Evolutionary conservation across 2,888 invertebrate genomes (phyloP), one percentile per base, ranked within the genome.

Genomic region (Agrochola macilenta): DNA sequence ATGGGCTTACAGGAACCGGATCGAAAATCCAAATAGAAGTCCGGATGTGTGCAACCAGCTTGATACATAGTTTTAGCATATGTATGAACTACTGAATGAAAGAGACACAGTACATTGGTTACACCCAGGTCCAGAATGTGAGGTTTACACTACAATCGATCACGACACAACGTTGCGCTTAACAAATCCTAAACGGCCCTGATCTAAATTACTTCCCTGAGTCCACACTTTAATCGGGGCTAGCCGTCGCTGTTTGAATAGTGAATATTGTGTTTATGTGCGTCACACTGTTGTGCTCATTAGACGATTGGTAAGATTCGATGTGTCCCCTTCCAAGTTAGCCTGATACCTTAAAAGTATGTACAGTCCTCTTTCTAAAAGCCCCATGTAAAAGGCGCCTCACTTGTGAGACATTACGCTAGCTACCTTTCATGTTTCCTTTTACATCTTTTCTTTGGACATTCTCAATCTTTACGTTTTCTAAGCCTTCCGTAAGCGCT

Each of bases 211-310:
- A 61, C 63, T 63, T 65, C 30, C 43, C 69, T 30, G 61, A 86
- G 79, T 84, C 93, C 93, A 92, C 92, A 90, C 91, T 93, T 92
- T 91, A 91, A 92, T 86, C 87, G 89, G 93, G 94, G 94, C 92
- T 92, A 93, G 93, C 93, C 93, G 94, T 81, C 93, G 93, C 91
- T 92, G 92, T 93, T 94, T 92, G 90, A 93, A 93, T 95, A 96
- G 95, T 94, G 92, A 91, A 93, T 95, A 95, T 95, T 95, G 96
- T 96, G 94, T 96, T 94, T 94, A 94, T 96, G 96, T 96, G 96
- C 96, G 96, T 96, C 96, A 95, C 96, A 95, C 95, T 95, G 93
- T 95, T 94, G 95, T 95, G 95, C 95, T 96, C 95, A 94, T 93
- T 94, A 95, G 94, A 92, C 90, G 90, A 93, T 94, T 95, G 94